Evolutionary conservation across 2,888 invertebrate genomes (phyloP), one percentile per base, ranked within the genome.

Genomic region (Liodrosophila aerea): DNA sequence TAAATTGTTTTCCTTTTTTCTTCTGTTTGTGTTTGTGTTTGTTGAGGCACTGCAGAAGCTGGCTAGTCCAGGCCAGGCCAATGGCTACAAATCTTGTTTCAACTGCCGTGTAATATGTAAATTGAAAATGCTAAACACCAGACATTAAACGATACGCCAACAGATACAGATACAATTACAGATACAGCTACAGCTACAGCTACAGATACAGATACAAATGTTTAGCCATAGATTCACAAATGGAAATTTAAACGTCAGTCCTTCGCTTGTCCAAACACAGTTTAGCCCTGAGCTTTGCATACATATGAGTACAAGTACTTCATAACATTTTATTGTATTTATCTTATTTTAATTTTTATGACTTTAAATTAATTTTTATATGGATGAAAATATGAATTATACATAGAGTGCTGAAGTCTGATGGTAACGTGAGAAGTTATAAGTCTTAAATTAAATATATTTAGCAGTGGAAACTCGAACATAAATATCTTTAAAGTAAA

Each of bases 61-160:
- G 36, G 22, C 47, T 18, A 31, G 50, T 50, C 34, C 43, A 33
- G 40, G 47, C 53, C 22, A 44, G 54, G 53, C 62, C 64, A 64
- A 40, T 64, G 70, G 68, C 84, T 53, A 85, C 80, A 85, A 86
- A 81, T 86, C 80, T 84, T 81, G 80, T 83, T 85, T 74, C 82
- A 75, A 73, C 85, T 67, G 63, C 77, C 84, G 85, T 81, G 80
- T 81, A 84, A 81, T 81, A 81, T 81, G 86, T 86, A 81, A 81
- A 81, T 81, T 85, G 80, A 75, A 85, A 81, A 81, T 81, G 86
- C 86, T 81, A 78, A 78, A 78, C 85, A 85, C 85, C 85, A 82
- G 85, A 82, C 83, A 78, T 85, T 85, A 82, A 80, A 57, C 65
- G 66, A 43, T 64, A 64, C 77, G 58, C 50, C 59, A 51, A 56